A percentile compares a stretch with the other conserved stretches of the same genome.
These are phyloP conservation scores for Scelioninae gen. 2 DNA, from an alignment of 2,888 invertebrate species.

Conservation along the genomic window DNA sequence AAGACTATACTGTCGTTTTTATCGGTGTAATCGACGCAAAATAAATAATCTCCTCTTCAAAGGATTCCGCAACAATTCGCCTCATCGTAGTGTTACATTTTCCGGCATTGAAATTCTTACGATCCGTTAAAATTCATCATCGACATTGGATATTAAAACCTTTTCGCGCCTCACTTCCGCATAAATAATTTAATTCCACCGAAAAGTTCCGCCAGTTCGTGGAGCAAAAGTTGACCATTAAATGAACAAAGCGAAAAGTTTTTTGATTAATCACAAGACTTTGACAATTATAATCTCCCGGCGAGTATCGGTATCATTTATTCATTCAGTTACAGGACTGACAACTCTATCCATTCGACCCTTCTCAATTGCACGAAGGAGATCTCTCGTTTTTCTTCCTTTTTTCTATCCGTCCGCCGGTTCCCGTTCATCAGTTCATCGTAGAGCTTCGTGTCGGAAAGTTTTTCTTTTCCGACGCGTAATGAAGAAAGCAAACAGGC, in stretches of 20 bases:
- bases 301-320: constrained; percentile 58
- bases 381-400: constrained; percentile 47
- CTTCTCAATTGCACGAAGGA: constrained; percentile 49
- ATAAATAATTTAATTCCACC: constrained; percentile 37
- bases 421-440: constrained; percentile 49
- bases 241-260: constrained; percentile 48
- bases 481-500: constrained; percentile 71
- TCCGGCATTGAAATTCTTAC: no score
- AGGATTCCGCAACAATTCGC: no score
- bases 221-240: constrained; percentile 48
- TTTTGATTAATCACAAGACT: constrained; percentile 54
- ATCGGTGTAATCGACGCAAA: no score
- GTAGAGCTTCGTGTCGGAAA: constrained; percentile 47
- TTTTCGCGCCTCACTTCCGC: constrained; percentile 6
- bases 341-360: constrained; percentile 55
- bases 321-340: constrained; percentile 55
- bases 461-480: constrained; percentile 62
- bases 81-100: no score
- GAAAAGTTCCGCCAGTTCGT: constrained; percentile 12
- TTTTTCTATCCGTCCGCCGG: constrained; percentile 39
- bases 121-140: constrained; percentile 15
- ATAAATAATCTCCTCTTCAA: no score
- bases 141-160: constrained; percentile 14
- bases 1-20: no score
- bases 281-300: constrained; percentile 55